Evolutionary conservation across 2,797 vertebrate species (phyloP), one percentile per base, ranked within the genome.

Genomic region (Mycteria americana): DNA sequence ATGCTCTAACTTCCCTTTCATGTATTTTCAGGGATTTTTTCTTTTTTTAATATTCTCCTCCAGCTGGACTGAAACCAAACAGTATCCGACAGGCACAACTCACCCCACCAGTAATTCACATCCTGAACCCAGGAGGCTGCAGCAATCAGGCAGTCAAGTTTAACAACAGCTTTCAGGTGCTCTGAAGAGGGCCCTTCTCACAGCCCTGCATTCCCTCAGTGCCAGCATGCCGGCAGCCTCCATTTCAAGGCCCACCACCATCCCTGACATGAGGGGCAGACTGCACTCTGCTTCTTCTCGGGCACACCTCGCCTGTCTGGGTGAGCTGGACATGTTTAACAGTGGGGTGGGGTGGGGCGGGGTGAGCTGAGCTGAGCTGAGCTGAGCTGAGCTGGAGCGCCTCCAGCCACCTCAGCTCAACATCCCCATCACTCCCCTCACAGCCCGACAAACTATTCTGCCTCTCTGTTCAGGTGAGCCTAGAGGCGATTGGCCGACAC

Each of bases 191-290:
- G 10, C 3, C 1, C 9, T 51, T 10, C 45, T 46, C 56, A 10
- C 62, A 10, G 46, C 27, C 27, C 18, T 3, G 5, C 1, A 0
- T 4, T 46, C 33, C 48, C 57, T 48, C 59, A 39, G 51, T 2
- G 1, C 45, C 18, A 33, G 11, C 12, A 18, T 2, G 2, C n/a
- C 0, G 1, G 0, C 2, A 4, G 4, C 10, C 68, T 50, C 68
- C 56, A 24, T 57, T 35, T 48, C 45, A 65, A 31, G 4, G n/a
- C 18, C 51, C 64, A 24, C n/a, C 9, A 1, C 31, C 17, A 8
- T 10, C n/a, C 35, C 18, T 3, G 22, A 10, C 3, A 3, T 0
- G 4, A 76, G 31, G 4, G 11, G 14, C 33, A 10, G 12, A 18
- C 13, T 2, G 6, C 23, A 3, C 21, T 18, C 17, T 18, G 10